A percentile compares a stretch with the other conserved stretches of the same genome.
These are phyloP conservation scores for Brachyptera putata DNA, from an alignment of 2,888 invertebrate genomes.

Conservation along the genomic window DNA sequence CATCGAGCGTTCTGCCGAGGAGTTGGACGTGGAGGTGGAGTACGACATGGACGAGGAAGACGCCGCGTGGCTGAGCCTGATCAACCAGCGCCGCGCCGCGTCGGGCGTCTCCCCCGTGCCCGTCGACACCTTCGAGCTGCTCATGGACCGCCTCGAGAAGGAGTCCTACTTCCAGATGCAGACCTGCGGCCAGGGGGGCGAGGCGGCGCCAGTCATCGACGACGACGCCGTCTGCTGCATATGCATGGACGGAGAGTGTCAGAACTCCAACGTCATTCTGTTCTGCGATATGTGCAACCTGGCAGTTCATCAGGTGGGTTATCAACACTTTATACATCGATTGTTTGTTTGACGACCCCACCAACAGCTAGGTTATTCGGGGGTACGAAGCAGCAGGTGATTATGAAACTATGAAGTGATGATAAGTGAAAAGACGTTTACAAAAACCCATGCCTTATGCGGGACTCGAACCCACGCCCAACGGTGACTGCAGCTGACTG, in stretches of 20 bases:
- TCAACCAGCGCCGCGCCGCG: slow-evolving; percentile 77
- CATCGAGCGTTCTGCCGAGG: slow-evolving; percentile 91
- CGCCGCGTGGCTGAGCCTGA: slow-evolving; percentile 84
- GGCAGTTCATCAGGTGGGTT: slow-evolving; percentile 82
- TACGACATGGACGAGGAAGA: slow-evolving; percentile 99
- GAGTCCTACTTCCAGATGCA: slow-evolving; percentile 88
- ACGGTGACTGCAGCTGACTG: too few relatives aligned
- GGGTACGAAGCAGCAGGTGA: too few relatives aligned
- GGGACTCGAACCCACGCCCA: too few relatives aligned
- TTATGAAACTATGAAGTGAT: too few relatives aligned
- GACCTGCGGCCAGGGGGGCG: slow-evolving; percentile 47
- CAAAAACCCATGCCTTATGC: too few relatives aligned
- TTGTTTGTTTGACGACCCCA: too few relatives aligned
- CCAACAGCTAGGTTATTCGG: too few relatives aligned
- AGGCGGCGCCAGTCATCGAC: slow-evolving; percentile 72
- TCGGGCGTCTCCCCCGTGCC: slow-evolving; percentile 71
- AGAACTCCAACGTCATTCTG: slow-evolving; percentile 96
- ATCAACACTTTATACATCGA: too few relatives aligned
- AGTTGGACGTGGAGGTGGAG: slow-evolving; percentile 88
- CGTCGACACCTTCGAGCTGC: slow-evolving; percentile 85
- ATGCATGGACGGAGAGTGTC: slow-evolving; percentile 98
- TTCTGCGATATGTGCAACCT: slow-evolving; percentile 99
- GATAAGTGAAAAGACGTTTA: too few relatives aligned
- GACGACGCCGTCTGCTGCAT: slow-evolving; percentile 99
- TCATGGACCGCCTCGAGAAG: slow-evolving; percentile 97